A percentile compares a stretch with the other conserved stretches of the same genome.
phyloP scores from a whole-genome alignment of 1,140 invertebrate species.

The Samia ricini region DNA sequence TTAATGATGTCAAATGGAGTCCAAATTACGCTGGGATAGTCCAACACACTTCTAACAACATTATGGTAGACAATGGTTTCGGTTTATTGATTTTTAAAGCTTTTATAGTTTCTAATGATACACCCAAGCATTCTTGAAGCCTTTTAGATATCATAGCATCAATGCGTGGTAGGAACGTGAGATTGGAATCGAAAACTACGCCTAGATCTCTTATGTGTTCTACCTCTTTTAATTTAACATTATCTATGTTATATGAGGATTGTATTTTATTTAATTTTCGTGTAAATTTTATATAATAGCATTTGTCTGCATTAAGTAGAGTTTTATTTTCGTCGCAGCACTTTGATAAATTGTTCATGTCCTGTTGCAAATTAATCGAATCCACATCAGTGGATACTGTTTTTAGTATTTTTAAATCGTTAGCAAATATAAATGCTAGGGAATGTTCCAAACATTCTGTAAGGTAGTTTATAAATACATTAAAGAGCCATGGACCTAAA shows the following conservation, averaged over 20 bases:
- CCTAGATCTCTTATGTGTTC: neutral
- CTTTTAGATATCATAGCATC: neutral
- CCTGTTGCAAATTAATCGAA: neutral
- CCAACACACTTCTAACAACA: no score
- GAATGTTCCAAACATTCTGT: neutral
- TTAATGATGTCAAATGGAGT: no score
- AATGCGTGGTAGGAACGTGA: neutral
- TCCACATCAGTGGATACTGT: neutral
- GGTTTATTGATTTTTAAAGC: no score
- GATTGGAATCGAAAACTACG: neutral
- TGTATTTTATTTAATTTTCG: neutral
- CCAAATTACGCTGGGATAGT: no score
- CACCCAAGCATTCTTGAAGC: neutral
- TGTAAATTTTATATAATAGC: neutral
- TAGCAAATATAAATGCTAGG: neutral
- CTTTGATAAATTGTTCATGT: neutral
- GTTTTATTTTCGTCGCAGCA: neutral
- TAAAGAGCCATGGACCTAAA: neutral
- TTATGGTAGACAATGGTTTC: no score
- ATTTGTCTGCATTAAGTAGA: neutral
- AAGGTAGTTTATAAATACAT: neutral
- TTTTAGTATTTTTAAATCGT: neutral
- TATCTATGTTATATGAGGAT: neutral
- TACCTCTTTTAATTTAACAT: neutral
- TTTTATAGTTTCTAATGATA: conserved; percentile 1